Percentiles rank a stretch among this genome's conserved stretches.
These are phyloP conservation scores for Cetonia aurata DNA, from an alignment of 2,888 invertebrate species.

Conservation along the genomic window DNA sequence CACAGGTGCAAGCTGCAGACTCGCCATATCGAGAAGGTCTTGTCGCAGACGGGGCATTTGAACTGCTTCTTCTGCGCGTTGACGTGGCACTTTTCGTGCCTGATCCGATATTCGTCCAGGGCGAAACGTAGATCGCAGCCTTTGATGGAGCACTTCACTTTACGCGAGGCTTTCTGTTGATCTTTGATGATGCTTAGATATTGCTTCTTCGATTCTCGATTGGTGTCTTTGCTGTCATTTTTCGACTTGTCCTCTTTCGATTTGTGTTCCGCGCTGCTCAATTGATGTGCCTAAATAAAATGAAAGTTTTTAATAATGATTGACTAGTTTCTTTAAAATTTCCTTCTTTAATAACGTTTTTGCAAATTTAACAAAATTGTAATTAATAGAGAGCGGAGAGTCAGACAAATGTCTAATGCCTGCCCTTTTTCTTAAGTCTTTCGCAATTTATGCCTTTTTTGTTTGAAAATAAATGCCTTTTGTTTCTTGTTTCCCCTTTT, in stretches of 20 bases:
- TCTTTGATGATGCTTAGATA: slow-evolving; percentile 52
- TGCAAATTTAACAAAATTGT: too few species aligned
- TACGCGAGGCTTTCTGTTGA: slow-evolving; percentile 57
- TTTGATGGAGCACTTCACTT: slow-evolving; percentile 67
- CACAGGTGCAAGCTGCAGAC: slow-evolving; percentile 77
- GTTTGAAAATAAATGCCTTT: too few species aligned
- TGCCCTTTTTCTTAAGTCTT: too few species aligned
- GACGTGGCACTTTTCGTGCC: slow-evolving; percentile 70
- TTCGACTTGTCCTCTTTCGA: slow-evolving; percentile 36
- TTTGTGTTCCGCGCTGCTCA: slow-evolving; percentile 45
- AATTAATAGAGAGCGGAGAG: too few species aligned
- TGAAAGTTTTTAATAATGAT: too few species aligned
- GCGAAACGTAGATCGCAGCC: slow-evolving; percentile 72
- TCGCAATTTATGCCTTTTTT: too few species aligned
- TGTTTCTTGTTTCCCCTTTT: too few species aligned
- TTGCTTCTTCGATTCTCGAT: slow-evolving; percentile 30
- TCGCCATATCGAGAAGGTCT: slow-evolving; percentile 73
- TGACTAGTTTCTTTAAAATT: too few species aligned
- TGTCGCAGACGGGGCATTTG: slow-evolving; percentile 69
- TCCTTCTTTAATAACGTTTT: too few species aligned
- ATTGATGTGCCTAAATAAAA: slow-evolving; percentile 50
- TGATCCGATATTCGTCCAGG: slow-evolving; percentile 63
- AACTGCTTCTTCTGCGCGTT: slow-evolving; percentile 64
- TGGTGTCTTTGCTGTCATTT: slow-evolving; percentile 28
- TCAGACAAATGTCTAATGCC: too few species aligned